Base-by-base conservation (phyloP, 2,888 invertebrate genomes). In the Bhutanitis thaidina region DNA sequence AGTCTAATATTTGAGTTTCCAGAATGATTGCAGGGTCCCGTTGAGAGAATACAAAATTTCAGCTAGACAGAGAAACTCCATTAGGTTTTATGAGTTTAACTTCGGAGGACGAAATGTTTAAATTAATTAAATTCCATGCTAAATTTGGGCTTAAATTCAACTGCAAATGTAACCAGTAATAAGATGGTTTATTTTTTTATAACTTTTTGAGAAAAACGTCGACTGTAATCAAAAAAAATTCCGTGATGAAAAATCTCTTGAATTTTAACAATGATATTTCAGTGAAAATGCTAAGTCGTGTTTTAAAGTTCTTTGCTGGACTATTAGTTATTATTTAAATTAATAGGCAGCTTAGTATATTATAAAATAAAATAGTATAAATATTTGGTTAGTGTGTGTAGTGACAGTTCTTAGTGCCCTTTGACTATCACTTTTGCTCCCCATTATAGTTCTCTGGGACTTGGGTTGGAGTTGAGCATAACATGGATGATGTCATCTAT, bases 1-100 rank as follows among this genome's bases (percentile, higher is more conserved):
- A 25, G 30, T 7, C 32, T 32, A 40, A 40, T 51, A 45, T 51
- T 45, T 40, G 45, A 36, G 37, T 45, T 44, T 27, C 27, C n/a
- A 16, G 16, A 51, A 36, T 30, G 40, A 51, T 40, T 40, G 40
- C 50, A 36, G 40, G 30, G 40, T 25, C 35, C 45, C 40, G 27
- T 45, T 45, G 40, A 38, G 50, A 16, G 50, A 51, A 45, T 50
- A 50, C 45, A 45, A 51, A 51, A 51, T 51, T 51, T 40, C 39
- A 45, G 40, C 40, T 40, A 40, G 40, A 51, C 50, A 51, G 39
- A 45, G 50, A 51, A 51, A 51, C 35, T 51, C 50, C 50, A 45
- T 51, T 51, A 51, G 20, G 50, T 45, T 51, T 45, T 45, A 45
- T 51, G 40, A 44, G 29, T 40, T 40, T 30, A 40, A 51, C 40